Evolutionary conservation across 2,797 vertebrate genomes (phyloP), one percentile per base, ranked within the genome.

Genomic region (Oryzias dopingdopingensis): DNA sequence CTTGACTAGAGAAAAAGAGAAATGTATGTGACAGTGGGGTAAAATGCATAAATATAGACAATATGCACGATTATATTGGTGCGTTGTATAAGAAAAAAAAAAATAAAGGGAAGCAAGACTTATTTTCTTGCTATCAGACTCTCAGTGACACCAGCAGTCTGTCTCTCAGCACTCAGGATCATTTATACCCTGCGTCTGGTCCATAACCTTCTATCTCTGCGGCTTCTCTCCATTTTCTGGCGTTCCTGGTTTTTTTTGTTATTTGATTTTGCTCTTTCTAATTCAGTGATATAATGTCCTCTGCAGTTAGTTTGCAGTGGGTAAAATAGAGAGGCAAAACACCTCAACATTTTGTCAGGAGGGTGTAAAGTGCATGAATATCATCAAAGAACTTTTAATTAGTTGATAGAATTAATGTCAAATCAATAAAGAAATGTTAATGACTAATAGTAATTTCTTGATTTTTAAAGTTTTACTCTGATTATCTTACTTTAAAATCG

Each of bases 271-370:
- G 37, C 17, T 18, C 13, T 51, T 37, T 52, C 48, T 76, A 77
- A 83, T 72, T 80, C 70, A 46, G 52, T 68, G 56, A 72, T 72
- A 84, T 79, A 60, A 70, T 65, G 12, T 84, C 81, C 70, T 70
- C 66, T 76, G 78, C 81, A 79, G 80, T 72, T 83, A 72, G 89
- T 89, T 89, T 85, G 82, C 66, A 53, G 71, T 56, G 79, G 72
- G 72, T 69, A 76, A 70, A 79, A 87, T 79, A 63, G 80, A 51
- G 59, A 48, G 62, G 72, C 71, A 67, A 60, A 74, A 74, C 52
- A 43, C 77, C 76, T 52, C 52, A 26, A 65, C 68, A 67, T 76
- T 61, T 76, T 68, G 62, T 62, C 63, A 49, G 42, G 58, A 40
- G 66, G 29, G 59, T 53, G 67, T 50, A 61, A 23, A 64, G 50